Base-by-base conservation (phyloP, 2,888 invertebrate species). In the Hirtodrosophila alboralis region DNA sequence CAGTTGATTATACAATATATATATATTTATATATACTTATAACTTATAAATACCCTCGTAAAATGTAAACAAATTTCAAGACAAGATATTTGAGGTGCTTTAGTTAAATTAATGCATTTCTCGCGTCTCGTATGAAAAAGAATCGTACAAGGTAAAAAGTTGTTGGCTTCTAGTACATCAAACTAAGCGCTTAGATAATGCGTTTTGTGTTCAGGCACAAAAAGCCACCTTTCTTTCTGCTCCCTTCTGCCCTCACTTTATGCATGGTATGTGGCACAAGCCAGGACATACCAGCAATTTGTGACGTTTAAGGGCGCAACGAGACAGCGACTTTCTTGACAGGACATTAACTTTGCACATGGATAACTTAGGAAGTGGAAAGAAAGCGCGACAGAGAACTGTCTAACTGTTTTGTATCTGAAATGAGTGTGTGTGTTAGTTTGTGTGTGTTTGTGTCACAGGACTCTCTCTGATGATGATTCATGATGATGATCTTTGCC, bases 261-360 rank as follows among this genome's bases (percentile, higher is more conserved):
- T 10, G 31, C 37, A 37, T 37, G 53, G 33, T 18, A 14, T 37
- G 26, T 14, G n/a, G n/a, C n/a, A n/a, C 16, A 30, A 40, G 40
- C 21, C 23, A 52, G 34, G 59, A 54, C 48, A 60, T 53, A 54
- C 31, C 53, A 74, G 76, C 77, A 84, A 80, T 80, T 80, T 80
- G 79, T 86, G 79, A 84, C 79, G 77, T 84, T 86, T 80, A 80
- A 79, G 79, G 68, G 45, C 84, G 72, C 75, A 78, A 79, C 86
- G 79, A 79, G 80, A 80, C 84, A 84, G 79, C 84, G 80, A 81
- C 86, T 84, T n/a, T 86, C 87, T 81, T 81, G 86, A 84, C 81
- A 81, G 81, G 72, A 81, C 81, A 81, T 81, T 81, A 81, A 81
- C 87, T 86, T n/a, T 76, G 61, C 81, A 68, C 83, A 75, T 64